These are phyloP conservation scores for Lepidotrigona ventralis DNA, from an alignment of 1,140 invertebrate species.

Conservation along the genomic window DNA sequence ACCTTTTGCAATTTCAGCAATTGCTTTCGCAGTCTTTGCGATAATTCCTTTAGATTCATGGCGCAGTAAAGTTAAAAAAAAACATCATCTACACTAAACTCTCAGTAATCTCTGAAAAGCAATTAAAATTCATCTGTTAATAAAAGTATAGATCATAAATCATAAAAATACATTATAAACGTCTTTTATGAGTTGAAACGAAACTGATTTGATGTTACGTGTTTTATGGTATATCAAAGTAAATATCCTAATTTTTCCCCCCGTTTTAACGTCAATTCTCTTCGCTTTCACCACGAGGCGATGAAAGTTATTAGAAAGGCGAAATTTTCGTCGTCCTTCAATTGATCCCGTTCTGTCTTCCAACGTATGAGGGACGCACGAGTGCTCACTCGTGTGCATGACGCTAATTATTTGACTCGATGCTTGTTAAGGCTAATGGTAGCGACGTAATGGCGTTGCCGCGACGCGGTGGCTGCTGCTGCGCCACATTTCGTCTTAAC, in stretches of 20 bases:
- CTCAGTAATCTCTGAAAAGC: constrained; percentile 63
- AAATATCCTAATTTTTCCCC: no score
- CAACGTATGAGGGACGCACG: neutral
- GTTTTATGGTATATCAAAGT: neutral
- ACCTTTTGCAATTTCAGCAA: constrained; percentile 87
- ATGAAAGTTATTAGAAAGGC: no score
- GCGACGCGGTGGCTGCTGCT: neutral
- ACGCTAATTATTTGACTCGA: constrained; percentile 61
- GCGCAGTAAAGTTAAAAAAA: constrained; percentile 65
- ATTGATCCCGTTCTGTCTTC: neutral
- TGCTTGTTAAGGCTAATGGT: constrained; percentile 65
- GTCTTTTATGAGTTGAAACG: neutral
- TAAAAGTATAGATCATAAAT: neutral
- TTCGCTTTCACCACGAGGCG: no score
- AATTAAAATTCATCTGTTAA: neutral
- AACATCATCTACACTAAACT: constrained; percentile 67
- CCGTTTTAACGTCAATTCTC: no score
- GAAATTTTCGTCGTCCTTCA: neutral
- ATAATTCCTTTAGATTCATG: constrained; percentile 68
- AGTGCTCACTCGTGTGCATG: neutral
- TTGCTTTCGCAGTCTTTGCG: constrained; percentile 81
- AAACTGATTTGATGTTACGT: neutral
- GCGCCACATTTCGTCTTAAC: constrained; percentile 51
- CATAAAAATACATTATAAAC: neutral
- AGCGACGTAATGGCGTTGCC: constrained; percentile 51